phyloP scores from a whole-genome alignment of 2,797 vertebrate genomes.

The Lates japonicus region DNA sequence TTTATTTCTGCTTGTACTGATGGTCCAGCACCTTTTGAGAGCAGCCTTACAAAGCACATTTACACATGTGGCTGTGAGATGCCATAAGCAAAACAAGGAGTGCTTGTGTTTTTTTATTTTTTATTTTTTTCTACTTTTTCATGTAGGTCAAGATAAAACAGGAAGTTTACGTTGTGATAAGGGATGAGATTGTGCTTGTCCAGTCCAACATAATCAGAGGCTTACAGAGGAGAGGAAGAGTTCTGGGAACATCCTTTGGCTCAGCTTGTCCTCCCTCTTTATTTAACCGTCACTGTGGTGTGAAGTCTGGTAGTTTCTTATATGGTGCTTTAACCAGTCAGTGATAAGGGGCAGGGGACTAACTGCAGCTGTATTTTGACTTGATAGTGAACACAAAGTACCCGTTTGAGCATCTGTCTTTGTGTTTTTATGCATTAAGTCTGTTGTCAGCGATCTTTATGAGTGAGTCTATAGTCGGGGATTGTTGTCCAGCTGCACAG shows the following conservation, averaged over 20 bases:
- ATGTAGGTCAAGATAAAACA: background rate
- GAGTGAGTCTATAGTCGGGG: background rate
- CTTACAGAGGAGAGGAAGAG: constrained; percentile 43
- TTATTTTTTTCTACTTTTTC: background rate
- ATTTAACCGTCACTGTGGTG: background rate
- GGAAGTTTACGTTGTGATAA: constrained; percentile 30
- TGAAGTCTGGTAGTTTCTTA: constrained; percentile 27
- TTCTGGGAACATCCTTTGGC: constrained; percentile 57
- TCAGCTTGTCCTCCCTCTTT: constrained; percentile 17
- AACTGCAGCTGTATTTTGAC: constrained; percentile 8
- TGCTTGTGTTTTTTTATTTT: background rate
- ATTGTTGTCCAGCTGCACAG: constrained; percentile 7
- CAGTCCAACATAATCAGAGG: constrained; percentile 43
- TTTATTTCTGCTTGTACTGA: background rate
- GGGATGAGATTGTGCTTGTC: constrained; percentile 14
- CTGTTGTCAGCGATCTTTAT: background rate
- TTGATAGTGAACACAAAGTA: background rate
- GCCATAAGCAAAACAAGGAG: background rate
- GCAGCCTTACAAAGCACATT: background rate
- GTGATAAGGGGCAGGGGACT: background rate
- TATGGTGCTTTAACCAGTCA: background rate
- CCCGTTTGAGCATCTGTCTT: background rate
- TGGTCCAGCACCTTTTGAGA: background rate
- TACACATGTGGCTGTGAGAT: constrained; percentile 9
- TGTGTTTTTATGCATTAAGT: background rate